Evolutionary conservation across 2,888 invertebrate genomes (phyloP).

Genomic region (Melieria crassipennis): DNA sequence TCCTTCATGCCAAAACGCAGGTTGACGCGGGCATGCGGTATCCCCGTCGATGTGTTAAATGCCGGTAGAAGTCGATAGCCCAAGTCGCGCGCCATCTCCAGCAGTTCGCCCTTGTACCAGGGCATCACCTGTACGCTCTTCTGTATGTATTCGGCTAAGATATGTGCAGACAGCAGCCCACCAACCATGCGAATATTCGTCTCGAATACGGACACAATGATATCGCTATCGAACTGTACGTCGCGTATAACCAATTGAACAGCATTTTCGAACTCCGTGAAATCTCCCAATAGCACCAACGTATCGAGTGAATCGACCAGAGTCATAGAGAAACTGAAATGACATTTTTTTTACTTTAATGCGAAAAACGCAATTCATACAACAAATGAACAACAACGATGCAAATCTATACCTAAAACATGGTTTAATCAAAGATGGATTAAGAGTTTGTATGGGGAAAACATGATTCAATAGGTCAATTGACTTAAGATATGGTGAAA

Average conservation of each 20-base stretch:
- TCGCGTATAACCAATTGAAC: constrained; percentile 85
- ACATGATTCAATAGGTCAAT: too few relatives aligned
- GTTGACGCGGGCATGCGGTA: constrained; percentile 96
- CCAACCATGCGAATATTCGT: constrained; percentile 98
- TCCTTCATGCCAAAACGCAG: constrained; percentile 84
- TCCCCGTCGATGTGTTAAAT: constrained; percentile 96
- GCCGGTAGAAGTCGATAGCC: constrained; percentile 94
- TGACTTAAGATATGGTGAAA: too few relatives aligned
- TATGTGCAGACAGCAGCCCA: constrained; percentile 91
- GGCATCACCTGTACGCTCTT: constrained; percentile 77
- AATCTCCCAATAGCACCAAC: constrained; percentile 88
- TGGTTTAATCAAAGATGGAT: too few relatives aligned
- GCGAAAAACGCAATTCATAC: too few relatives aligned
- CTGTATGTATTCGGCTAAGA: constrained; percentile 84
- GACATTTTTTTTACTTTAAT: too few relatives aligned
- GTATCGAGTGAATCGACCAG: constrained; percentile 95
- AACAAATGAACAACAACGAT: too few relatives aligned
- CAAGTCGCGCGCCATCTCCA: constrained; percentile 90
- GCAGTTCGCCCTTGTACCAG: constrained; percentile 89
- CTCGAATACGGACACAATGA: constrained; percentile 97
- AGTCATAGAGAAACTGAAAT: constrained; percentile 92
- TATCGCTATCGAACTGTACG: constrained; percentile 92
- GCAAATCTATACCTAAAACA: too few relatives aligned
- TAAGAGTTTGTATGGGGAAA: too few relatives aligned
- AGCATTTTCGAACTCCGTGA: constrained; percentile 93